phyloP scores from a whole-genome alignment of 2,888 invertebrate species.

The Gortyna flavago region DNA sequence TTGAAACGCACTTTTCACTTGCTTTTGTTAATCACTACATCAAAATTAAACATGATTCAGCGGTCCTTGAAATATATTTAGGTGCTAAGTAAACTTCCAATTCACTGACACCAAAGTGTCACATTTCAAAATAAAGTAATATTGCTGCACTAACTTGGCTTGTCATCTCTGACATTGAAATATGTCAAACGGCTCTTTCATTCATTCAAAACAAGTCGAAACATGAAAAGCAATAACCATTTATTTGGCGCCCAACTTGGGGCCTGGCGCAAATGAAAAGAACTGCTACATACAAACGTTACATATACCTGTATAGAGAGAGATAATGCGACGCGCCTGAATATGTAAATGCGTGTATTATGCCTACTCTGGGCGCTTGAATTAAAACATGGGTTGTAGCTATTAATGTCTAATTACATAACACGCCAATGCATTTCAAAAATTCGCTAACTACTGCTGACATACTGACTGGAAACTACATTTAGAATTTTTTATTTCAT shows the following conservation, averaged over 20 bases:
- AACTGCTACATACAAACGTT: conserved; percentile 60
- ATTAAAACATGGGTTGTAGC: conserved; percentile 15
- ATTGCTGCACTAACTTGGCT: conserved; percentile 35
- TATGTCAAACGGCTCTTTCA: conserved; percentile 56
- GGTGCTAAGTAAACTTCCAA: conserved; percentile 24
- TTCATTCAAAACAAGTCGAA: conserved; percentile 64
- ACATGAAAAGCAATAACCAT: conserved; percentile 67
- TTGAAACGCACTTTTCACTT: conserved; percentile 17
- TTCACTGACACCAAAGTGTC: conserved; percentile 29
- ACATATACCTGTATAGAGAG: conserved; percentile 51
- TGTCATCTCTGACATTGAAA: conserved; percentile 58
- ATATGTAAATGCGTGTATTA: conserved; percentile 59
- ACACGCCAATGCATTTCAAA: neutral
- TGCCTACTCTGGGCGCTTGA: conserved; percentile 26
- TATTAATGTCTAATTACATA: conserved; percentile 2
- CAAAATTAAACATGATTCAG: conserved; percentile 30
- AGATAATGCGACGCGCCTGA: conserved; percentile 42
- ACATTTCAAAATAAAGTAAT: conserved; percentile 43
- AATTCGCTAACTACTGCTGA: neutral
- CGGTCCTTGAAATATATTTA: conserved; percentile 40
- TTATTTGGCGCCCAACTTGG: conserved; percentile 76
- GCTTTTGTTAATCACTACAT: conserved; percentile 12
- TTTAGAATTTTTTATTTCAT: neutral
- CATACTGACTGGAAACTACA: neutral
- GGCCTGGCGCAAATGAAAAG: conserved; percentile 69